phyloP scores from a whole-genome alignment of 1,140 invertebrate species.

The Myzus persicae region DNA sequence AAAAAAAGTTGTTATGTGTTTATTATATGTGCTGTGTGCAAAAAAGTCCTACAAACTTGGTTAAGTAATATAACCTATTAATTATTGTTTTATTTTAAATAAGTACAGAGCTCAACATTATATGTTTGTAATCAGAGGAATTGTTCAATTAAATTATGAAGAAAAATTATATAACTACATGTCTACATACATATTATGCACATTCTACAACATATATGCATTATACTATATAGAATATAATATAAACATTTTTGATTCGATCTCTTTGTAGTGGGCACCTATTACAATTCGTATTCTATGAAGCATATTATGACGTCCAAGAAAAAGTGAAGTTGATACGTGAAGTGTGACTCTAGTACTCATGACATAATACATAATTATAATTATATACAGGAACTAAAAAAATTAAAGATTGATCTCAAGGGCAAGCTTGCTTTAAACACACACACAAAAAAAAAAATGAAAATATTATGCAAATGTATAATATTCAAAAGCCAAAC shows the following conservation, averaged over 20 bases:
- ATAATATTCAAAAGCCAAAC: not conserved
- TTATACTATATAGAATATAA: too few species aligned
- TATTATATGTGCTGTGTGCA: too few species aligned
- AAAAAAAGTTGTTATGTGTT: too few species aligned
- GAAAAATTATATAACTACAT: not conserved
- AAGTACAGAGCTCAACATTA: not conserved
- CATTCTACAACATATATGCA: too few species aligned
- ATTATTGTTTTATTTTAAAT: conserved; percentile 7
- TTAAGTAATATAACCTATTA: too few species aligned
- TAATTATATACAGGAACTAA: not conserved
- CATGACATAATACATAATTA: conserved; percentile 15
- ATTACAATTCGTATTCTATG: conserved; percentile 14
- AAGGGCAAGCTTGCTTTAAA: not conserved
- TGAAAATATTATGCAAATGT: not conserved
- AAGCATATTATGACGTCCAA: not conserved
- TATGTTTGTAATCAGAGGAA: not conserved
- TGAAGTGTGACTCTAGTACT: not conserved
- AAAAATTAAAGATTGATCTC: not conserved
- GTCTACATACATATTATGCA: not conserved
- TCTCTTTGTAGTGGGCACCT: not conserved
- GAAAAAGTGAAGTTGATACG: not conserved
- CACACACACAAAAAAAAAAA: not conserved
- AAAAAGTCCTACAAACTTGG: too few species aligned
- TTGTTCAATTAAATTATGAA: not conserved
- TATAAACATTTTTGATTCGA: too few species aligned